Base-by-base conservation (phyloP, 2,113 vertebrate genomes). In the Antechinus stuartii region DNA sequence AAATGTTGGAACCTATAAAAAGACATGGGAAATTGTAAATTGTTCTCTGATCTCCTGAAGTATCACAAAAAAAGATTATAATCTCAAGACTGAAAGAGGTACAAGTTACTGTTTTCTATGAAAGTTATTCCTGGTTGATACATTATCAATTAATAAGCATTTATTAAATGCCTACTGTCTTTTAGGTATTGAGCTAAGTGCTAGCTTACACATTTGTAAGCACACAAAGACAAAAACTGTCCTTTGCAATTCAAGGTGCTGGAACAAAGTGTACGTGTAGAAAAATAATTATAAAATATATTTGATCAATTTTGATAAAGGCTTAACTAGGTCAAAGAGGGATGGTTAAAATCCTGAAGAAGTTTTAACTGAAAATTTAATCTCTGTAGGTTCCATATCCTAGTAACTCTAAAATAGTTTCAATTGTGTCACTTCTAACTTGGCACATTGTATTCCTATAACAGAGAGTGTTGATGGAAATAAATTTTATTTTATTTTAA, bases 1-100 rank as follows among this genome's bases (percentile, higher is more conserved):
- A 27, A 84, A 3, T 24, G 19, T 0, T 5, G 92, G 26, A 26
- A 56, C 89, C 54, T 0, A 0, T 24, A 30, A 12, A 92, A 46
- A 50, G 68, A 11, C 2, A 9, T 0, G 0, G 54, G 2, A 53
- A 53, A 22, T 35, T 2, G 24, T 10, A 30, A 22, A 22, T 0
- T 2, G 0, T 49, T 50, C 10, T 24, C 22, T 14, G 6, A 10
- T 2, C 16, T 54, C n/a, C 3, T 0, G 0, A 68, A 6, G 56
- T 1, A 46, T 24, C 0, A 1, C 8, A 35, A 35, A 61, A 89
- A 90, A 42, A 84, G 25, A 0, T 0, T 2, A 30, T 61, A 47
- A 4, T 46, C 90, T 2, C 25, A 94, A 6, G 53, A 26, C 46
- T 9, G 61, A 93, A n/a, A 42, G 26, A 16, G 9, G 49, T 6